phyloP scores from a whole-genome alignment of 2,113 vertebrate genomes.

The Oncorhynchus nerka region DNA sequence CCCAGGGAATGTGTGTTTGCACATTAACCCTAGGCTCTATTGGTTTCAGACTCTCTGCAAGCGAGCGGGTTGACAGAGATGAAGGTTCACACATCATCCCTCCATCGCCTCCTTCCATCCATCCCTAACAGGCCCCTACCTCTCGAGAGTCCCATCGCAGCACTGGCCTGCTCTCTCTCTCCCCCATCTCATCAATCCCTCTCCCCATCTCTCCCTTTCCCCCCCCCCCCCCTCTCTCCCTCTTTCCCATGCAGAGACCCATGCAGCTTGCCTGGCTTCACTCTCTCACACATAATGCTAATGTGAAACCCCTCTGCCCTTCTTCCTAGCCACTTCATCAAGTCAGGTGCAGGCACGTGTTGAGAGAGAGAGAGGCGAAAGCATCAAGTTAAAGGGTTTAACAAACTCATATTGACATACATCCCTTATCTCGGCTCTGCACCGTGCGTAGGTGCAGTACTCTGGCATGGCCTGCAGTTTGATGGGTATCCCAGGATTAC shows the following conservation, averaged over 20 bases:
- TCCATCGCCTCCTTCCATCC: neutral
- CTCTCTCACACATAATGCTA: neutral
- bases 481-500: no score
- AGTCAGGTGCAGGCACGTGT: conserved; percentile 11
- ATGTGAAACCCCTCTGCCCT: neutral
- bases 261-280: no score
- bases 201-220: neutral
- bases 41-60: neutral
- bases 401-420: conserved; percentile 24
- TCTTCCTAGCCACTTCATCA: conserved; percentile 4
- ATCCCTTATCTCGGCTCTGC: conserved; percentile 35
- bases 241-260: neutral
- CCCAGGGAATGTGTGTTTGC: no score
- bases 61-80: neutral
- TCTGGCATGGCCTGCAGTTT: neutral
- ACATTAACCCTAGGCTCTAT: neutral
- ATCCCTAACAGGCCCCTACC: neutral
- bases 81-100: conserved; percentile 10
- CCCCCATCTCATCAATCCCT: neutral
- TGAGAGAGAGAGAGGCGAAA: conserved; percentile 15
- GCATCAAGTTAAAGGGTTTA: conserved; percentile 42
- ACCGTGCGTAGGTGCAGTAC: neutral
- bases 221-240: neutral
- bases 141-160: no score
- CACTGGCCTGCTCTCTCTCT: neutral